phyloP scores from a whole-genome alignment of 2,113 vertebrate genomes.

The Hippocampus guttulatus region DNA sequence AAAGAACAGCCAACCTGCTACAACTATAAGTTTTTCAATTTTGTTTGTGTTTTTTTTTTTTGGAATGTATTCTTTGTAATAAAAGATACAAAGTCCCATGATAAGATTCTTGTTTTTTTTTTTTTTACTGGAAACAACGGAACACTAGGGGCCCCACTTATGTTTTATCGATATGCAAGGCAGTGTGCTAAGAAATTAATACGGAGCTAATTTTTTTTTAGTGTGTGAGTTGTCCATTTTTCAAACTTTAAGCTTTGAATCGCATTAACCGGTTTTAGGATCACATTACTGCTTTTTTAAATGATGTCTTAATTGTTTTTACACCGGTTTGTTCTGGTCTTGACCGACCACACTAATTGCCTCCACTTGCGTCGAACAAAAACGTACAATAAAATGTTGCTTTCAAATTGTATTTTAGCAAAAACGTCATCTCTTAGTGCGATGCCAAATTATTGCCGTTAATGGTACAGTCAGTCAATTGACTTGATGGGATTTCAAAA shows the following conservation, averaged over 20 bases:
- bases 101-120: background rate
- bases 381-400: too few relatives aligned
- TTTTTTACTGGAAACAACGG: background rate
- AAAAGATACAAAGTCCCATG: conserved; percentile 14
- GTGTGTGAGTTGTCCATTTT: background rate
- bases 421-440: too few relatives aligned
- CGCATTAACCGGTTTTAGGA: background rate
- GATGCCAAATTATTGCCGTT: too few relatives aligned
- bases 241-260: background rate
- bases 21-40: background rate
- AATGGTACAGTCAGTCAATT: background rate
- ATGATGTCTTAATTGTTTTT: too few relatives aligned
- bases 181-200: background rate
- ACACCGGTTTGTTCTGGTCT: background rate
- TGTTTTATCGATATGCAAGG: background rate
- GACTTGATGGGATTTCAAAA: background rate
- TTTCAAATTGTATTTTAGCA: too few relatives aligned
- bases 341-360: too few relatives aligned
- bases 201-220: background rate
- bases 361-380: too few relatives aligned
- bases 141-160: conserved; percentile 44
- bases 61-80: conserved; percentile 22
- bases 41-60: conserved; percentile 23
- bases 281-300: background rate
- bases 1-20: background rate